Percentiles rank a stretch among this genome's conserved stretches.
Evolutionary conservation across 2,113 vertebrate species (phyloP).

Genomic region (Phyllopteryx taeniolatus): DNA sequence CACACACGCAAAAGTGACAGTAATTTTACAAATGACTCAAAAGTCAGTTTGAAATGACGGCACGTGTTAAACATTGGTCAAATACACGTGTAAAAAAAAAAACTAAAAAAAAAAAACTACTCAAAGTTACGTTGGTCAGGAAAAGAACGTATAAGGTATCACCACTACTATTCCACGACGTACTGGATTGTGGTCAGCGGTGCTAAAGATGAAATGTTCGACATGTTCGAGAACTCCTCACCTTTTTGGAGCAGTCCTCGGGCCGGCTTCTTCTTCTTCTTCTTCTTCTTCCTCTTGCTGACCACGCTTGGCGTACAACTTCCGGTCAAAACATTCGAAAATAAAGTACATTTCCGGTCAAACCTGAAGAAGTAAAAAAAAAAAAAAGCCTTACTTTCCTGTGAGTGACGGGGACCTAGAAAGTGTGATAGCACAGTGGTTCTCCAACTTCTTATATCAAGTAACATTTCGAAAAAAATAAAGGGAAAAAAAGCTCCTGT

Average conservation of each 20-base stretch:
- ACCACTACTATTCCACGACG: background rate
- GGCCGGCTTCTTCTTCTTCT: background rate
- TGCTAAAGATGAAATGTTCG: background rate
- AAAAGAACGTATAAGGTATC: background rate
- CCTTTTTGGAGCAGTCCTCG: constrained; percentile 11
- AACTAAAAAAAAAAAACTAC: background rate
- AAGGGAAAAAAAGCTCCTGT: too few species aligned
- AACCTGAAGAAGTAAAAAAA: too few species aligned
- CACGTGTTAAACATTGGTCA: background rate
- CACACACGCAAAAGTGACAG: background rate
- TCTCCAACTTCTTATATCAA: too few species aligned
- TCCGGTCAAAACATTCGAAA: constrained; percentile 2
- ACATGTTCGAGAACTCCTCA: background rate
- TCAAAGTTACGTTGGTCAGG: background rate
- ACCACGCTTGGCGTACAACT: constrained; percentile 7
- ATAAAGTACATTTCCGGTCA: background rate
- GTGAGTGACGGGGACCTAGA: too few species aligned
- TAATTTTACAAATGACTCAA: background rate
- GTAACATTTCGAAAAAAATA: too few species aligned
- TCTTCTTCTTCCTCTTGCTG: too few species aligned
- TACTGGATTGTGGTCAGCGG: background rate
- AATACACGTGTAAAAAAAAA: too few species aligned
- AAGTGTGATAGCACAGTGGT: too few species aligned
- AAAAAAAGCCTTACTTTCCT: too few species aligned
- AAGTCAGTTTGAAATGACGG: background rate